phyloP scores from a whole-genome alignment of 2,888 invertebrate species.

The Junonia oenone region DNA sequence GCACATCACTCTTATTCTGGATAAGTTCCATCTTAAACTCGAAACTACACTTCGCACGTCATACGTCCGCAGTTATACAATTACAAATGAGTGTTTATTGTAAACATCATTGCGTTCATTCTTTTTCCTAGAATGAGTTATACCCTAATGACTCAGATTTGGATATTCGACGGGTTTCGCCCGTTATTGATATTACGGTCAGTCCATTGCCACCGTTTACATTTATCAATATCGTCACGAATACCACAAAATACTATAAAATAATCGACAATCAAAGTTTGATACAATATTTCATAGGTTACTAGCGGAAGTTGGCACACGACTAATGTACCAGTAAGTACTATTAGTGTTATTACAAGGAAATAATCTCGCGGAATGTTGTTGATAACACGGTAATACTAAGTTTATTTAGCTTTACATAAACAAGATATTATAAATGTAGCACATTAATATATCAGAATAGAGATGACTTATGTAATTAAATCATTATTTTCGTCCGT shows the following conservation, averaged over 20 bases:
- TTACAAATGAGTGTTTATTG: conserved; percentile 48
- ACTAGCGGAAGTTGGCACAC: not conserved
- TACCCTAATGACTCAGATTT: conserved; percentile 63
- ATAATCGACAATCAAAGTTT: not conserved
- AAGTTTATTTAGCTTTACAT: not conserved
- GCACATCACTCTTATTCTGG: conserved; percentile 22
- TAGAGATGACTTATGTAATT: not conserved
- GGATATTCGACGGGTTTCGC: conserved; percentile 44
- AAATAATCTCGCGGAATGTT: conserved; percentile 13
- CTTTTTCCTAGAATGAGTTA: conserved; percentile 45
- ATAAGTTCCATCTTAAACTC: conserved; percentile 32
- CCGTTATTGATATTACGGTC: conserved; percentile 40
- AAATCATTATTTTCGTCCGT: not conserved
- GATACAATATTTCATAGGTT: not conserved
- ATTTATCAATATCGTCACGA: not conserved
- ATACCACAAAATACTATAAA: not conserved
- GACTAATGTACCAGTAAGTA: no score
- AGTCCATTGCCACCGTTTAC: conserved; percentile 1
- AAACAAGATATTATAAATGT: not conserved
- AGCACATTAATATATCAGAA: not conserved
- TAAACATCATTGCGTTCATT: conserved; percentile 40
- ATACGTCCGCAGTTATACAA: conserved; percentile 44
- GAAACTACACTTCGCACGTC: conserved; percentile 37
- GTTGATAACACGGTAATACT: conserved; percentile 6
- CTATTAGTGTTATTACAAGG: conserved; percentile 9